A percentile compares a stretch with the other conserved stretches of the same genome.
These are phyloP conservation scores for Psittacula echo DNA, from an alignment of 2,797 vertebrate genomes.

Conservation along the genomic window DNA sequence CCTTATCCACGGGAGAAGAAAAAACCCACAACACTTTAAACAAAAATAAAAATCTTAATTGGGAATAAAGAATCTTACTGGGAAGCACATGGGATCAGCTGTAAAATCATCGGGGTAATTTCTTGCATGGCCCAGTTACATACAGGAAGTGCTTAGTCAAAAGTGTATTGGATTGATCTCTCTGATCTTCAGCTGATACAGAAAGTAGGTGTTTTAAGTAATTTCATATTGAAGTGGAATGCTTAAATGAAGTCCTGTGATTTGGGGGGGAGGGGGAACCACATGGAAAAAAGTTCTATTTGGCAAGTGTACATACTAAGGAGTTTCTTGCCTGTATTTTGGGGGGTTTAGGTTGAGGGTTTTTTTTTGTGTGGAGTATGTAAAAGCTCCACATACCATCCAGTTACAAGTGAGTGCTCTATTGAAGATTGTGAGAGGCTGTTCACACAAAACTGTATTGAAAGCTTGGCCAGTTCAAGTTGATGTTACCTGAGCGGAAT, in stretches of 20 bases:
- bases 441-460: not conserved
- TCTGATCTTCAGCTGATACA: not conserved
- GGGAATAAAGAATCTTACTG: not conserved
- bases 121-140: not conserved
- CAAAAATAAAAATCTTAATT: not conserved
- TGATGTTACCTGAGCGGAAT: not conserved
- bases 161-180: not conserved
- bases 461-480: not conserved
- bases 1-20: not conserved
- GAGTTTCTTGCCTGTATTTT: not conserved
- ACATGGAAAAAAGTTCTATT: not conserved
- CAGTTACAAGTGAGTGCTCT: not conserved
- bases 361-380: not conserved
- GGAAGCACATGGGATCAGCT: not conserved
- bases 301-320: not conserved
- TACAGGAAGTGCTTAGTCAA: not conserved
- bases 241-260: not conserved
- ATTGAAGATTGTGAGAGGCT: not conserved
- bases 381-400: not conserved
- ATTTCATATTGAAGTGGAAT: not conserved
- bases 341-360: not conserved
- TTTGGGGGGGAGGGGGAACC: not conserved
- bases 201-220: not conserved
- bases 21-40: too few relatives aligned
- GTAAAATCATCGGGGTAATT: not conserved